phyloP scores from a whole-genome alignment of 2,888 invertebrate genomes.

The Latheticus oryzae region DNA sequence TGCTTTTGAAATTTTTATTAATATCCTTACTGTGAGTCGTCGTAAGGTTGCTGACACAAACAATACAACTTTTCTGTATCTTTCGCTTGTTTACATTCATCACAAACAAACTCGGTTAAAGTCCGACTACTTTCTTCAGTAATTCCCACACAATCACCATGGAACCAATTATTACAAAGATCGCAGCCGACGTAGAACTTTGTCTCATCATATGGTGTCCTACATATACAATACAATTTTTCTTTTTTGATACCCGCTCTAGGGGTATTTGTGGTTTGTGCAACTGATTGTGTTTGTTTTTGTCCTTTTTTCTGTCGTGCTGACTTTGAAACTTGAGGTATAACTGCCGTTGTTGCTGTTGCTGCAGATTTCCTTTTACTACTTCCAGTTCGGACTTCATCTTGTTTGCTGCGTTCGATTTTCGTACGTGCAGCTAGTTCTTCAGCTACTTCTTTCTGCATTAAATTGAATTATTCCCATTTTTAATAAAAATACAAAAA shows the following conservation, averaged over 20 bases:
- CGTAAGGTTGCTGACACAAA: slow-evolving; percentile 95
- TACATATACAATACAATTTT: slow-evolving; percentile 90
- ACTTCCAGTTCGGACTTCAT: slow-evolving; percentile 71
- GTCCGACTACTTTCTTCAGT: slow-evolving; percentile 91
- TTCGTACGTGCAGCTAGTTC: slow-evolving; percentile 79
- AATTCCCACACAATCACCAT: slow-evolving; percentile 95
- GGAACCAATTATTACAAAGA: slow-evolving; percentile 98
- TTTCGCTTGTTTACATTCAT: slow-evolving; percentile 85
- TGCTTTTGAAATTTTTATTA: background rate
- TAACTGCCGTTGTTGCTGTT: slow-evolving; percentile 60
- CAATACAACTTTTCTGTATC: slow-evolving; percentile 95
- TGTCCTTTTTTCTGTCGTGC: slow-evolving; percentile 47
- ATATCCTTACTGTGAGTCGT: slow-evolving; percentile 91
- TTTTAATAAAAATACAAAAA: too few relatives aligned
- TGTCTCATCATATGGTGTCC: slow-evolving; percentile 94
- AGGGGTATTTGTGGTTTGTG: slow-evolving; percentile 21
- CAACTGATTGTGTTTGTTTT: slow-evolving; percentile 41
- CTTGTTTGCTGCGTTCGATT: slow-evolving; percentile 75
- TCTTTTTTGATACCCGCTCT: slow-evolving; percentile 70
- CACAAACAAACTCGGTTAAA: slow-evolving; percentile 90
- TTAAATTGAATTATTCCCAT: too few relatives aligned
- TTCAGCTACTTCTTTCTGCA: slow-evolving; percentile 79
- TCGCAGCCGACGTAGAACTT: slow-evolving; percentile 99
- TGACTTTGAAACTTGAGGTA: slow-evolving; percentile 44
- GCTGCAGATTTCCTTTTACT: slow-evolving; percentile 69